Conservation (phyloP, 1,140 invertebrate genomes). For the Cecropterus lyciades region DNA sequence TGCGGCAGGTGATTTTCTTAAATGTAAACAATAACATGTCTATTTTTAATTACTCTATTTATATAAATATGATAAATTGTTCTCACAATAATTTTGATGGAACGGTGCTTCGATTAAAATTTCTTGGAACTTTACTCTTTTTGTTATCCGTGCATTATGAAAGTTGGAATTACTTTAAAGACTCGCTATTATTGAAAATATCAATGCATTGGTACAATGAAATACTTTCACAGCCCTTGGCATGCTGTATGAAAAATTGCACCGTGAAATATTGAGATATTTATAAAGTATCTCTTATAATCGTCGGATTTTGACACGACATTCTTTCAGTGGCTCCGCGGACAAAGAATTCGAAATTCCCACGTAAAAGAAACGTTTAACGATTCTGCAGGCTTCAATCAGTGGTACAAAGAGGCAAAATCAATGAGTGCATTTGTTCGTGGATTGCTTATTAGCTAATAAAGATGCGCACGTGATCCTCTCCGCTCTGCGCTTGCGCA, state of each 20-base stretch:
- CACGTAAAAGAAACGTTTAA: slow-evolving; percentile 31
- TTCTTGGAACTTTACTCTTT: no score
- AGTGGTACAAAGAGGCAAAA: slow-evolving; percentile 33
- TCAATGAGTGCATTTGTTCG: slow-evolving; percentile 31
- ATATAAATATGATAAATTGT: no score
- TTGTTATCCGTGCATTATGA: no score
- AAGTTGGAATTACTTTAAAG: no score
- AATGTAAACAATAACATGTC: no score
- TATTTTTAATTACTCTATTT: no score
- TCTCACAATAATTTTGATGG: no score
- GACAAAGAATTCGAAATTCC: slow-evolving; percentile 34
- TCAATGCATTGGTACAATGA: slow-evolving; percentile 7
- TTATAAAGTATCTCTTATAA: slow-evolving; percentile 14
- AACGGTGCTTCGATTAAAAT: no score
- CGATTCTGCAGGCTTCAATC: slow-evolving; percentile 35
- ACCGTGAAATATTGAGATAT: slow-evolving; percentile 11
- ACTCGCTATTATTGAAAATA: neutral
- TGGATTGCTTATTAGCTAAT: slow-evolving; percentile 33
- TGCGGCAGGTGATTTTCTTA: no score
- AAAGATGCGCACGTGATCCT: slow-evolving; percentile 25
- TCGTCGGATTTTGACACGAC: slow-evolving; percentile 7
- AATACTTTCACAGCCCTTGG: slow-evolving; percentile 2
- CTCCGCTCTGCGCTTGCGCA: slow-evolving; percentile 14
- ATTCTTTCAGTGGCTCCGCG: slow-evolving; percentile 16
- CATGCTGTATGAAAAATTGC: neutral